Conservation (phyloP, 2,113 vertebrate species). For the Otus sunia region DNA sequence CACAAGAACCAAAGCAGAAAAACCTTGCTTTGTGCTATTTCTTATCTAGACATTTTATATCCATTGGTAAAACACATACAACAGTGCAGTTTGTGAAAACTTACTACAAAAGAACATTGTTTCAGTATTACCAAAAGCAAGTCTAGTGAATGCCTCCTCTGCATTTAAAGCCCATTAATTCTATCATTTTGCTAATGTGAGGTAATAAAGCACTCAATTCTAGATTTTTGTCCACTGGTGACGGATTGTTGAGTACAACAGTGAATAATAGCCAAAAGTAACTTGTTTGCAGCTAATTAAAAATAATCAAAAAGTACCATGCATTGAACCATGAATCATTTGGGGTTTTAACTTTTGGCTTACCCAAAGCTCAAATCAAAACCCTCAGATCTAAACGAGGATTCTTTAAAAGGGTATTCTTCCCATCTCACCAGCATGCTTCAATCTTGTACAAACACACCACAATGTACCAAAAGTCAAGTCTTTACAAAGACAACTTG, state of each 20-base stretch:
- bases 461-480: not conserved
- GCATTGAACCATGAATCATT: not conserved
- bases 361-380: not conserved
- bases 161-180: not conserved
- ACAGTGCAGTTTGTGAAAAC: not conserved
- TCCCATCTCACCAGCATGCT: not conserved
- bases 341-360: not conserved
- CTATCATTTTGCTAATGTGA: not conserved
- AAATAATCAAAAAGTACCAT: not conserved
- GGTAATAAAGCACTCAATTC: not conserved
- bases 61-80: not conserved
- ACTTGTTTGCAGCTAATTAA: not conserved
- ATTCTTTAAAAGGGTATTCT: not conserved
- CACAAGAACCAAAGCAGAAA: not conserved
- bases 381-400: fast-evolving
- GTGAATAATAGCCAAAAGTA: not conserved
- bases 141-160: not conserved
- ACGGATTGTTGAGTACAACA: not conserved
- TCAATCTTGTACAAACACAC: not conserved
- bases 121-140: not conserved
- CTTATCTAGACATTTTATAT: not conserved
- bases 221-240: not conserved
- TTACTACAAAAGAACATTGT: not conserved
- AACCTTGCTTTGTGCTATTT: not conserved
- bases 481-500: not conserved